Evolutionary conservation across 30 jellyfish, hydroid and myxozoan genomes (phyloP).

Genomic region (Cassiopea xamachana): DNA sequence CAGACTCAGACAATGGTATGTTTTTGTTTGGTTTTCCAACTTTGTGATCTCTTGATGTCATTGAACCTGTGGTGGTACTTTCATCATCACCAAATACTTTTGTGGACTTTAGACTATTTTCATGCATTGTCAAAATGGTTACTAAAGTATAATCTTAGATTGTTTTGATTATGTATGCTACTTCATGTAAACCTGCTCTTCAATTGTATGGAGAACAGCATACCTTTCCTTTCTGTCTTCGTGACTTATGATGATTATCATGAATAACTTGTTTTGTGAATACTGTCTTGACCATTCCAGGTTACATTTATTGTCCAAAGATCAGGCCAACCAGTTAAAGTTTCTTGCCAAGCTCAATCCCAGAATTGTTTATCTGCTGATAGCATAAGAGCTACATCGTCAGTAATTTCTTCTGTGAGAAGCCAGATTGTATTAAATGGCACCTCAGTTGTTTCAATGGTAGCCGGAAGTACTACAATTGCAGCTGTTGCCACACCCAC

Average conservation of each 20-base stretch:
- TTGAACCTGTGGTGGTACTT: too few relatives aligned
- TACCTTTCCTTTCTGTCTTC: neutral
- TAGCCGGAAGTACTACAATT: neutral
- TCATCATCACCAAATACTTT: too few relatives aligned
- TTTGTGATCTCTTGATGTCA: too few relatives aligned
- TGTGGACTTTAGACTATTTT: too few relatives aligned
- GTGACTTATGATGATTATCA: too few relatives aligned
- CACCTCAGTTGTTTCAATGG: neutral
- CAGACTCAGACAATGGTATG: conserved; percentile 31
- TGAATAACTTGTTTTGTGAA: neutral
- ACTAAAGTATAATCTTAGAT: too few relatives aligned
- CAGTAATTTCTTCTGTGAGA: neutral
- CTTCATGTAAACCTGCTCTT: too few relatives aligned
- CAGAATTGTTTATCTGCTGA: neutral
- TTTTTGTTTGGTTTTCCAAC: neutral
- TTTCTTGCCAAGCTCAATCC: conserved; percentile 66
- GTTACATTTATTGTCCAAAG: conserved; percentile 43
- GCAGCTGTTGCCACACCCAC: neutral
- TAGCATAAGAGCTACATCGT: neutral
- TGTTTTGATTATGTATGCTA: too few relatives aligned
- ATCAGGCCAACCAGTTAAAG: conserved; percentile 52
- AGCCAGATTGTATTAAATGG: neutral
- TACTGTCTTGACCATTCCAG: neutral
- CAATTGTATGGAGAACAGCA: neutral
- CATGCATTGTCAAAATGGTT: too few relatives aligned